Conservation (phyloP, 2,888 invertebrate species). For the Ormia ochracea region DNA sequence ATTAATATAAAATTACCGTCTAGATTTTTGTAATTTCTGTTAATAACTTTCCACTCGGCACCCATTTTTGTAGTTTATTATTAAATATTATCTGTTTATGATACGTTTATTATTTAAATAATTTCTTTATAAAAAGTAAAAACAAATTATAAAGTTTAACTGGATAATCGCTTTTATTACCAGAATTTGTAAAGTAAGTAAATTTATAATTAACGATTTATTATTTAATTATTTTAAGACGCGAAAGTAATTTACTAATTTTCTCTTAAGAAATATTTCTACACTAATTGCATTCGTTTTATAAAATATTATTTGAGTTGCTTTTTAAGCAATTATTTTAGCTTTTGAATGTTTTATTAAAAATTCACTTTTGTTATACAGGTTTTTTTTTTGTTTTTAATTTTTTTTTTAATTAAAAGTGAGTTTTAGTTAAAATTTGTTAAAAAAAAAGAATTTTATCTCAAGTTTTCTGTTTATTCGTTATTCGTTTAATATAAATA, state of each 20-base stretch:
- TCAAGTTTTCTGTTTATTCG: background rate
- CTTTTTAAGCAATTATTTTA: constrained; percentile 28
- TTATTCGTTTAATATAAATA: constrained; percentile 48
- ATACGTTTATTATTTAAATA: background rate
- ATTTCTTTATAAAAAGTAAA: background rate
- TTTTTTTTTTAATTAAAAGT: constrained; percentile 30
- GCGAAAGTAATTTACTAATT: constrained; percentile 44
- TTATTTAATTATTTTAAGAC: constrained; percentile 7
- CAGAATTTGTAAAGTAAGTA: background rate
- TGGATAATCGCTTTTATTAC: constrained; percentile 29
- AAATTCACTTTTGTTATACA: constrained; percentile 47
- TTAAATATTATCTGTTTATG: no score
- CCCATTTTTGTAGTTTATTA: constrained; percentile 66
- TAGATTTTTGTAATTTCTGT: constrained; percentile 72
- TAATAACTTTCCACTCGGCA: constrained; percentile 72
- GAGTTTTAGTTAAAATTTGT: constrained; percentile 28
- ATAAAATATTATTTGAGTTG: background rate
- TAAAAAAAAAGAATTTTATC: constrained; percentile 36
- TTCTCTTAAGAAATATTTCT: background rate
- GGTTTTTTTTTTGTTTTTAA: constrained; percentile 28
- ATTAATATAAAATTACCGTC: constrained; percentile 67
- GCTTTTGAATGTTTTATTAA: constrained; percentile 36
- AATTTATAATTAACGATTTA: background rate
- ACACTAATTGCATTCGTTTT: constrained; percentile 32
- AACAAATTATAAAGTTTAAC: background rate